Evolutionary conservation across 2,888 invertebrate species (phyloP).

Genomic region (Polietes domitor): DNA sequence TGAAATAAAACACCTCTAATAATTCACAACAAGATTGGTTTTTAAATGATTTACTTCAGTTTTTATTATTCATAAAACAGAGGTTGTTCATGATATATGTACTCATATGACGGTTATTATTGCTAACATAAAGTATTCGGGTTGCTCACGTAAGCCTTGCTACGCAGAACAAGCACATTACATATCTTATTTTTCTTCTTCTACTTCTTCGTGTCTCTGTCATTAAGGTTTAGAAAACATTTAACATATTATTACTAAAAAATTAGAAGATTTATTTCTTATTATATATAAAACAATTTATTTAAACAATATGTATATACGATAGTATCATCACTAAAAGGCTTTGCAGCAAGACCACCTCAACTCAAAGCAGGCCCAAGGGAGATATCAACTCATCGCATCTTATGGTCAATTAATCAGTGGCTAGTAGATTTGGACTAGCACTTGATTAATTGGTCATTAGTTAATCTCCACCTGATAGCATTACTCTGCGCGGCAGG

Average conservation of each 20-base stretch:
- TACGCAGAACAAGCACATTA: slow-evolving; percentile 9
- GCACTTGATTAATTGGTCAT: too few species aligned
- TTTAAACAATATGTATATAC: slow-evolving; percentile 35
- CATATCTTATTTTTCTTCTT: background rate
- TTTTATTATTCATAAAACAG: slow-evolving; percentile 57
- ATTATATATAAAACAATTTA: slow-evolving; percentile 25
- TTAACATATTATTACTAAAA: slow-evolving; percentile 46
- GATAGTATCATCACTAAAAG: slow-evolving; percentile 14
- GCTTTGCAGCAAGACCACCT: background rate
- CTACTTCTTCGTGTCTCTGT: too few species aligned
- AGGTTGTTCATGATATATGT: slow-evolving; percentile 46
- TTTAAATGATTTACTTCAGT: slow-evolving; percentile 33
- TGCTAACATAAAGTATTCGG: slow-evolving; percentile 20
- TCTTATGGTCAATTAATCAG: too few species aligned
- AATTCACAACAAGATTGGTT: slow-evolving; percentile 2
- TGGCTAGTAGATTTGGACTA: too few species aligned
- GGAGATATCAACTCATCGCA: too few species aligned
- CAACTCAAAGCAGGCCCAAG: too few species aligned
- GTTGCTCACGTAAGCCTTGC: background rate
- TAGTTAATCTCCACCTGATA: too few species aligned
- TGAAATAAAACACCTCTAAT: too few species aligned
- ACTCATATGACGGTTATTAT: slow-evolving; percentile 40
- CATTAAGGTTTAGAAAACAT: slow-evolving; percentile 42
- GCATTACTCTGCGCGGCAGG: too few species aligned
- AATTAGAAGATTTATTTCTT: background rate